Percentiles rank a stretch among this genome's conserved stretches.
phyloP scores from a whole-genome alignment of 2,888 invertebrate genomes.

The Micoletzkya japonica region DNA sequence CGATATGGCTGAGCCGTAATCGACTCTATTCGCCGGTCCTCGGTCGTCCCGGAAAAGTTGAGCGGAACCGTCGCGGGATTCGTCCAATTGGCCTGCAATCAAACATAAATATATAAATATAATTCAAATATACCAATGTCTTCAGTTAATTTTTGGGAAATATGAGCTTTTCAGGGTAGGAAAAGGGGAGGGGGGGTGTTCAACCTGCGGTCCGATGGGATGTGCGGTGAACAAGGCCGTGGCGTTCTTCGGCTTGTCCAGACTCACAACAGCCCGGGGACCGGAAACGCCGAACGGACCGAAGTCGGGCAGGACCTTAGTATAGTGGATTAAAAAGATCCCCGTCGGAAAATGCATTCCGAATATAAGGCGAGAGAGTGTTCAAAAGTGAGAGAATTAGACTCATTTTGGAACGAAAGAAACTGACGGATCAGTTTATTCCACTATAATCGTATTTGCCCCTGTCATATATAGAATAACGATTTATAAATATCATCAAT shows the following conservation, averaged over 20 bases:
- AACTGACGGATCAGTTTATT: no score
- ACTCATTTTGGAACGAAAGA: no score
- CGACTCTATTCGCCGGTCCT: neutral
- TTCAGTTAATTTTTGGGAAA: neutral
- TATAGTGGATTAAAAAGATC: no score
- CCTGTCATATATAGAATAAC: no score
- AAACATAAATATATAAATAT: neutral
- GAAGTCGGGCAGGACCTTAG: conserved; percentile 50
- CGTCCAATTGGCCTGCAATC: conserved; percentile 15
- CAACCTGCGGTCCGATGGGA: conserved; percentile 41
- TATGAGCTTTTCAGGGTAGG: neutral
- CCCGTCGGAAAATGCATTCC: no score
- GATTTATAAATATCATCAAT: no score
- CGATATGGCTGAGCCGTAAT: conserved; percentile 31
- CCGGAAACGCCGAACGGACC: conserved; percentile 58
- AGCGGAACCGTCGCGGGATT: conserved; percentile 6
- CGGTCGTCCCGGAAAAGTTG: neutral
- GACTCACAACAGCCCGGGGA: conserved; percentile 54
- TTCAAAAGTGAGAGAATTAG: no score
- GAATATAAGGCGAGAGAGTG: no score
- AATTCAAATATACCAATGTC: neutral
- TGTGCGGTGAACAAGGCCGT: conserved; percentile 34
- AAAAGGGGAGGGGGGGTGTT: conserved; percentile 22
- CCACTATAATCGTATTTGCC: neutral
- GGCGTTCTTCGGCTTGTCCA: neutral